Evolutionary conservation across 2,113 vertebrate genomes (phyloP).

Genomic region (Cephalopholis sonnerati): DNA sequence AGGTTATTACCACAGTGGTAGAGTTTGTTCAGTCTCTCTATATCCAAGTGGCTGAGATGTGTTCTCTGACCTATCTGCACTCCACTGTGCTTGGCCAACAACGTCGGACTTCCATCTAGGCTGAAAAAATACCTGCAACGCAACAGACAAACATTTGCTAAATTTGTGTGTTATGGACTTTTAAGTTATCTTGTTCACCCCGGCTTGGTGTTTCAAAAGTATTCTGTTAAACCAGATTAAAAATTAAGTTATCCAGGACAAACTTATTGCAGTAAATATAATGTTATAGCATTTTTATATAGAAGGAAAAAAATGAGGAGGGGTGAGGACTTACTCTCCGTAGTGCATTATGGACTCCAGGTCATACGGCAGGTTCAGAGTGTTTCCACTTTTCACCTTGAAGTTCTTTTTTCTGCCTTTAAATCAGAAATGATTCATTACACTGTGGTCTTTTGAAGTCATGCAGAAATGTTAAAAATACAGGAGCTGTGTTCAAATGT

Average conservation of each 20-base stretch:
- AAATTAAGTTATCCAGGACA: neutral
- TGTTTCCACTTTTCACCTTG: conserved; percentile 6
- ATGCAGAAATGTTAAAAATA: neutral
- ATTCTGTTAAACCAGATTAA: neutral
- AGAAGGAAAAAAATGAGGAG: neutral
- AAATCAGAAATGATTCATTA: neutral
- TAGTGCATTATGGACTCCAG: conserved; percentile 68
- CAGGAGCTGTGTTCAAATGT: neutral
- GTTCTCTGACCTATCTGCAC: conserved; percentile 49
- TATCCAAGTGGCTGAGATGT: conserved; percentile 49
- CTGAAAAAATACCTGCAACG: conserved; percentile 56
- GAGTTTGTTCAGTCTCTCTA: conserved; percentile 48
- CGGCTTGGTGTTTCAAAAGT: no score
- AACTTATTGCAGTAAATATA: neutral
- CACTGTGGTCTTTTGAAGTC: neutral
- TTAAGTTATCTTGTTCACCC: no score
- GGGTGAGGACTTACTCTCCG: conserved; percentile 34
- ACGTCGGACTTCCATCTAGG: neutral
- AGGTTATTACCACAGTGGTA: conserved; percentile 48
- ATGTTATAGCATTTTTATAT: no score
- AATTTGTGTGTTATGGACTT: no score
- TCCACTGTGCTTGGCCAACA: neutral
- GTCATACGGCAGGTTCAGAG: conserved; percentile 59
- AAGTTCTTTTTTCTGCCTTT: conserved; percentile 46
- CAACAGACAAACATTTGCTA: no score